These are phyloP conservation scores for Lemur catta DNA, from an alignment of 2,797 vertebrate genomes.

Conservation along the genomic window DNA sequence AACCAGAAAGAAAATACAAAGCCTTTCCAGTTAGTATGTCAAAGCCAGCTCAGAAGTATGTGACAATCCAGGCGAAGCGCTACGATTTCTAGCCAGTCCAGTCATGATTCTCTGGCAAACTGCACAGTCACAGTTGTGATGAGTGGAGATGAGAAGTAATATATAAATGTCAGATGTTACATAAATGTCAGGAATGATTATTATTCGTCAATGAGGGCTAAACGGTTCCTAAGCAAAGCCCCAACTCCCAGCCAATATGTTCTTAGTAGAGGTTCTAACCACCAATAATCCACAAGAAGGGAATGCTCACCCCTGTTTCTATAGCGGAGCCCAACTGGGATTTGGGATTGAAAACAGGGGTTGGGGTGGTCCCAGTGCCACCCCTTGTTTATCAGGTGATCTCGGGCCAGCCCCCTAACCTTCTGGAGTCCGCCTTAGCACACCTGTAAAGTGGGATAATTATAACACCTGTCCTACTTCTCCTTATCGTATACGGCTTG, in stretches of 20 bases:
- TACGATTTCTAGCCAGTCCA: conserved; percentile 52
- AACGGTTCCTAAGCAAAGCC: conserved; percentile 63
- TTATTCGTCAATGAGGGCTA: conserved; percentile 50
- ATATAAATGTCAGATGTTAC: conserved; percentile 65
- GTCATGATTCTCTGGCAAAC: conserved; percentile 63
- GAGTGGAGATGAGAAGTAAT: conserved; percentile 34
- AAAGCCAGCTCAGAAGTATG: conserved; percentile 36
- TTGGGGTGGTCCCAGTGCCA: background rate
- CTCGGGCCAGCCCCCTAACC: background rate
- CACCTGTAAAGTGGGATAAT: background rate
- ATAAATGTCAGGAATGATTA: conserved; percentile 68
- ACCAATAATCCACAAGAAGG: background rate
- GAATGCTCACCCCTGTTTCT: background rate
- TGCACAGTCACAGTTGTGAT: conserved; percentile 61
- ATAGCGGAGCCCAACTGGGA: background rate
- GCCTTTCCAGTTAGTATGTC: conserved; percentile 5
- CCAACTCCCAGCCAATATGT: background rate
- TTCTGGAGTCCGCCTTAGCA: background rate
- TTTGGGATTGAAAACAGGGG: background rate
- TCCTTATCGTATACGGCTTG: background rate
- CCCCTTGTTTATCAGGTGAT: background rate
- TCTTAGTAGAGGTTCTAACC: conserved; percentile 20
- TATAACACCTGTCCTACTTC: background rate
- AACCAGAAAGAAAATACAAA: conserved; percentile 37
- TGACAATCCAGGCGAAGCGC: background rate